A percentile compares a stretch with the other conserved stretches of the same genome.
Evolutionary conservation across 2,113 vertebrate species (phyloP).

Genomic region (Erythrocercus mccallii): DNA sequence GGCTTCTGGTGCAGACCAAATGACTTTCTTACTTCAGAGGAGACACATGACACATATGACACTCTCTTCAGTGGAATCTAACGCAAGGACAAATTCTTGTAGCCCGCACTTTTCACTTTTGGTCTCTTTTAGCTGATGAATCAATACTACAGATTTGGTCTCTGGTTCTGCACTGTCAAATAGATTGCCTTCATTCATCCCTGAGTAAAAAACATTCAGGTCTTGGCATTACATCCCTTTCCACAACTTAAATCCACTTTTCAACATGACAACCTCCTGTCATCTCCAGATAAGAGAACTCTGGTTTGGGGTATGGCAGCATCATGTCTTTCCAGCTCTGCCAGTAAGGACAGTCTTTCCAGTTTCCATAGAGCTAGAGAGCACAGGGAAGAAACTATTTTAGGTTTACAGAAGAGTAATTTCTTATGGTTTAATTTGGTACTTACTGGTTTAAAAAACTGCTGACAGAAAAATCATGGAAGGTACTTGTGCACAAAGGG

Average conservation of each 20-base stretch:
- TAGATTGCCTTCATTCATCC: neutral
- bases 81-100: neutral
- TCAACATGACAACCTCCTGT: neutral
- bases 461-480: neutral
- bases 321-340: neutral
- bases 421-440: neutral
- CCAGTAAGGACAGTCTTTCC: neutral
- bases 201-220: neutral
- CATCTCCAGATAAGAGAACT: neutral
- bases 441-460: neutral
- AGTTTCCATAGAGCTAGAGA: neutral
- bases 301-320: neutral
- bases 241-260: neutral
- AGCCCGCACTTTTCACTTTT: neutral
- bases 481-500: neutral
- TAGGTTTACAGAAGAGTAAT: neutral
- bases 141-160: neutral
- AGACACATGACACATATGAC: neutral
- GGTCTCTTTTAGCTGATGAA: neutral
- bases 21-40: neutral
- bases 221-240: neutral
- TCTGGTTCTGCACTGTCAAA: neutral
- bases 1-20: neutral
- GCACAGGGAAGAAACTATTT: neutral
- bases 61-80: neutral